Percentiles rank a stretch among this genome's conserved stretches.
phyloP scores from a whole-genome alignment of 2,113 vertebrate species.

The Ictalurus punctatus region DNA sequence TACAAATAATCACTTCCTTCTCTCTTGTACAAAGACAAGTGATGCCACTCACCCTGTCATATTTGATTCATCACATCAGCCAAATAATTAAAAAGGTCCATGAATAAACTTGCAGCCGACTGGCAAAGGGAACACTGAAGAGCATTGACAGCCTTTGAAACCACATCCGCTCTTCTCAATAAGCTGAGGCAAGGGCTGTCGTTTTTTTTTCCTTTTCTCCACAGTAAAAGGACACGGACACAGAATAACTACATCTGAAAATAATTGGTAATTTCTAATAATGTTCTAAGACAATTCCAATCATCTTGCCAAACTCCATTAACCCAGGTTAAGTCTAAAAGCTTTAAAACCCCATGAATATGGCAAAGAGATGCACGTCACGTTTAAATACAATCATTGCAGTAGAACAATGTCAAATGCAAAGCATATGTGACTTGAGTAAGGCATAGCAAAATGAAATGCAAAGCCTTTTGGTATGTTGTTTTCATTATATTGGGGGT shows the following conservation, averaged over 20 bases:
- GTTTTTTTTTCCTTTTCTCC: neutral
- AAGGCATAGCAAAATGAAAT: neutral
- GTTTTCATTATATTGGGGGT: neutral
- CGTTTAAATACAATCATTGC: neutral
- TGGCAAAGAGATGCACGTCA: neutral
- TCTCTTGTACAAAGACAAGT: slow-evolving; percentile 62
- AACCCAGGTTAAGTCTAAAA: neutral
- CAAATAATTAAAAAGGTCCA: slow-evolving; percentile 45
- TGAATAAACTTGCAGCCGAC: slow-evolving; percentile 42
- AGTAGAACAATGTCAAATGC: neutral
- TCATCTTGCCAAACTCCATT: slow-evolving; percentile 31
- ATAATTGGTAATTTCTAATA: slow-evolving; percentile 43
- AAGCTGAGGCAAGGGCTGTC: slow-evolving; percentile 26
- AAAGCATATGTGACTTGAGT: neutral
- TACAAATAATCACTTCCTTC: slow-evolving; percentile 43
- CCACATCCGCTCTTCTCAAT: slow-evolving; percentile 34
- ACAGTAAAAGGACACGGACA: slow-evolving; percentile 30
- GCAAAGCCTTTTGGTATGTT: neutral
- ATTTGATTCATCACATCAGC: slow-evolving; percentile 43
- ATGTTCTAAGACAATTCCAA: slow-evolving; percentile 30
- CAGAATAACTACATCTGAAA: slow-evolving; percentile 33
- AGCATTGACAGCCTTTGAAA: slow-evolving; percentile 35
- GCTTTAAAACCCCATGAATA: neutral
- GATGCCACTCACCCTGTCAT: slow-evolving; percentile 59
- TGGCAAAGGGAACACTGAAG: slow-evolving; percentile 45